Base-by-base conservation (phyloP, 2,797 vertebrate genomes). In the Calcarius lapponicus region DNA sequence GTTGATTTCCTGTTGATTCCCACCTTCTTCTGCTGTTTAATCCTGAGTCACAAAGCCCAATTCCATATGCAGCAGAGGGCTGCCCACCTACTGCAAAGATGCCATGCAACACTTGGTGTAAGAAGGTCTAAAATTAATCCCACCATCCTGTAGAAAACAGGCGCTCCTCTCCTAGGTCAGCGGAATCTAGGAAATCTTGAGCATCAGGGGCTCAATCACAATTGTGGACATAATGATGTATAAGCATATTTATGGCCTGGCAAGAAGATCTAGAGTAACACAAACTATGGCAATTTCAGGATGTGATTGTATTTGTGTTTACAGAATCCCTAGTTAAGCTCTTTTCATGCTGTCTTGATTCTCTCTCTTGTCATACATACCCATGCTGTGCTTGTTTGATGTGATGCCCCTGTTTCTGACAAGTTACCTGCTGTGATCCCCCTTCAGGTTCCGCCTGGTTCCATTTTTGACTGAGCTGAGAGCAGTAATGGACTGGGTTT, bases 401-500 rank as follows among this genome's bases (percentile, higher is more conserved):
- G 28, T 60, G 56, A 38, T 75, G 17, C 4, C 17, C 26, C 11
- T 45, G 10, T 58, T 83, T 91, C 76, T 96, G 42, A 90, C 1
- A 4, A 70, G 40, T 74, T 62, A 11, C 28, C 38, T 96, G 47
- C 58, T 92, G 10, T 95, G 57, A 10, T 83, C 48, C 94, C 75
- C 64, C 45, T 78, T 78, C 96, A 99, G 99, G 96, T 99, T 99
- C 97, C 99, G 99, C 34, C 96, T 99, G 56, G 99, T 99, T 71
- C 99, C 99, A 0, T 99, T 99, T 96, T 97, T 99, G 97, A 99
- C 99, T 0, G 99, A 99, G 97, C 97, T 99, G 96, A 98, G 99
- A 74, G 99, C 99, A 2, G 99, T 99, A 95, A 99, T 99, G 99
- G 99, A 99, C 98, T 99, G 99, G 99, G 99, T 99, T 86, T 99